Evolutionary conservation across 1,140 invertebrate genomes (phyloP), one percentile per base, ranked within the genome.

Genomic region (Bathynomus jamesi): DNA sequence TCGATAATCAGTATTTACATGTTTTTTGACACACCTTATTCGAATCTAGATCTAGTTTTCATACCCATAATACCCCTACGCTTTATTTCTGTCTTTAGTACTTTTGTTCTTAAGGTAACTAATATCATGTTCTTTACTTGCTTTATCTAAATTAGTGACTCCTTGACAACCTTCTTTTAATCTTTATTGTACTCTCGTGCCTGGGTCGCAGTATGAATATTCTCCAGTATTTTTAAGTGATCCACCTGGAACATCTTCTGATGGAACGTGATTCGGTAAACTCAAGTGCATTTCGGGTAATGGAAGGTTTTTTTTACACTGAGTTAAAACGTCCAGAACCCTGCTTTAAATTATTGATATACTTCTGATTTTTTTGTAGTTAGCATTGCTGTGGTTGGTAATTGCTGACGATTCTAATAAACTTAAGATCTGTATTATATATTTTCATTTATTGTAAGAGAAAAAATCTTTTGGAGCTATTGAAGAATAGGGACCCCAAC

Each of bases 81-180:
- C 28, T 53, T 53, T 60, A 10, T 68, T 28, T 32, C 31, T 46
- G 40, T 21, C 0, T 68, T 60, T 68, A 32, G 24, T 13, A 68
- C 67, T 60, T 53, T 68, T n/a, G 67, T 28, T 68, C 46, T 7
- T 21, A 53, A 28, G 28, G 25, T 28, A 46, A 46, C 66, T 27
- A 27, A 68, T 68, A 10, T 68, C 32, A 60, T 68, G 17, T 46
- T 60, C 2, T 53, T 53, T 68, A 60, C 17, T 5, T 17, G 31
- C 40, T 46, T 17, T 31, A 68, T 68, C 32, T n/a, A 68, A 27
- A 28, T 17, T 28, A 53, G 40, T 32, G 3, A 32, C 29, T n/a
- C 65, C 11, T 30, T 67, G 7, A 32, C 46, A 67, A n/a, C 65
- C 65, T 67, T 67, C 29, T 32, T 40, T 29, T 11, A 40, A 31